Conservation (phyloP, 2,113 vertebrate genomes). For the Pangasianodon hypophthalmus region DNA sequence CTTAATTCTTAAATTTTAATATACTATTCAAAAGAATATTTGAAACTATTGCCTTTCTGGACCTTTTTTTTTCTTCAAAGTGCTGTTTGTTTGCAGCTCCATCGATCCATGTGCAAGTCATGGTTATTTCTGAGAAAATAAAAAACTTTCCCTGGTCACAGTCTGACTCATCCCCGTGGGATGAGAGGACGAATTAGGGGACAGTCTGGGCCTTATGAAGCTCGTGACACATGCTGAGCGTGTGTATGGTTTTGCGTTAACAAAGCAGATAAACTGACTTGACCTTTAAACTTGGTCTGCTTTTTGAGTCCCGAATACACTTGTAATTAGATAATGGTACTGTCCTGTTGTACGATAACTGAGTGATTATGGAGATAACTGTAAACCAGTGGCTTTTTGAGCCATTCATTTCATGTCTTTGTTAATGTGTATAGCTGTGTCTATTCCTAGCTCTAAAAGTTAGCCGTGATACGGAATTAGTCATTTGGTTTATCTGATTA, state of each 20-base stretch:
- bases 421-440: neutral
- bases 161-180: constrained; percentile 16
- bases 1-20: neutral
- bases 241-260: constrained; percentile 24
- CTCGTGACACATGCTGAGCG: constrained; percentile 20
- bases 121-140: constrained; percentile 11
- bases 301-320: neutral
- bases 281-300: constrained; percentile 7
- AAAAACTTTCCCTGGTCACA: constrained; percentile 14
- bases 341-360: neutral
- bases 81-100: constrained; percentile 11
- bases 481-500: neutral
- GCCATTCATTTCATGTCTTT: neutral
- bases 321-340: neutral
- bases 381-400: neutral
- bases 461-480: neutral
- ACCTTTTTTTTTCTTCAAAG: neutral
- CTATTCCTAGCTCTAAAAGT: neutral
- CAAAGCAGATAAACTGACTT: constrained; percentile 24
- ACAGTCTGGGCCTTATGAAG: constrained; percentile 20
- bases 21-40: neutral
- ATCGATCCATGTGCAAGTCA: constrained; percentile 24
- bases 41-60: neutral
- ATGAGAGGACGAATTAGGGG: neutral
- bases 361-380: neutral